Evolutionary conservation across 2,797 vertebrate species (phyloP), one percentile per base, ranked within the genome.

Genomic region (Margarornis squamiger): DNA sequence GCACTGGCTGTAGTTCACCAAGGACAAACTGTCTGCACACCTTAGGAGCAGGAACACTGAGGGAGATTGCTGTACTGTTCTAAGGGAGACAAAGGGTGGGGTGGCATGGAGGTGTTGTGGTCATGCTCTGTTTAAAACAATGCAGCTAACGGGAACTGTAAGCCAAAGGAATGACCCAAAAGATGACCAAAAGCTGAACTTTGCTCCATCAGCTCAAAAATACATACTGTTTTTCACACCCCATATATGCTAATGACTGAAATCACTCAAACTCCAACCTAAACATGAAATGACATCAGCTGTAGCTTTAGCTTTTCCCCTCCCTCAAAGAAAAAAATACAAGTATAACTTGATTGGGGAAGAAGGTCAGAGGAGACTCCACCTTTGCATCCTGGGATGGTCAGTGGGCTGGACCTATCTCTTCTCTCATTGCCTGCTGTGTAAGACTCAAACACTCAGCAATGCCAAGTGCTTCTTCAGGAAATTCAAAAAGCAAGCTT

Each of bases 391-490:
- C 51, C 52, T 52, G 58, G 12, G 10, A 30, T 21, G 0, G 0
- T 34, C 0, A 0, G 4, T 32, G 10, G 43, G 21, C 14, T 58
- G 26, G 30, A 20, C 30, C 18, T 52, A 1, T 27, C 24, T 65
- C 8, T 15, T 52, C 14, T 65, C n/a, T 52, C 24, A 34, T 29
- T 22, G 0, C 10, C 12, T 84, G 24, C 10, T 34, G 14, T 17
- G 6, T 30, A 14, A 39, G 24, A 34, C 12, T 34, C 0, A 0
- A 77, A 52, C 34, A 20, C 24, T 46, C 7, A 1, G 8, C 20
- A 63, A 9, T 45, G 51, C 27, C n/a, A 38, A 57, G n/a, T 51
- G 24, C 20, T 57, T 45, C 57, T n/a, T 63, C 34, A 21, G 57
- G n/a, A 51, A 90, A 45, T 71, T 34, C 29, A 63, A 30, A 71